phyloP scores from a whole-genome alignment of 2,888 invertebrate genomes.

The Aporophyla lueneburgensis region DNA sequence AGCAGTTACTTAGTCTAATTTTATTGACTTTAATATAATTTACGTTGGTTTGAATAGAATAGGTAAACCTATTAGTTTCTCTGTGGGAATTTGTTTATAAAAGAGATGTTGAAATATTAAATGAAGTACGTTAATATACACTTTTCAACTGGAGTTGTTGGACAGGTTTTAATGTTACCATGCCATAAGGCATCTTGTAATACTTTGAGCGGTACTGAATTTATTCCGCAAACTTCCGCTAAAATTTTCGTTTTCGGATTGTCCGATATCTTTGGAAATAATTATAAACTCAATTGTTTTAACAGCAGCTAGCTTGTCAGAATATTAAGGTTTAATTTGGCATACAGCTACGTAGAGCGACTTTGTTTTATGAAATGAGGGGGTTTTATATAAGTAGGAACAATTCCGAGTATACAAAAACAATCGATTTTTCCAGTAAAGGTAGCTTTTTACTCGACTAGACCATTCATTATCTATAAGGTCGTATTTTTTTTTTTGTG shows the following conservation, averaged over 20 bases:
- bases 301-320: background rate
- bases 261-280: background rate
- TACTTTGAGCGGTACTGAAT: background rate
- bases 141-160: background rate
- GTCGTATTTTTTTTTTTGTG: too few species aligned
- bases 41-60: constrained; percentile 15
- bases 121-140: background rate
- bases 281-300: background rate
- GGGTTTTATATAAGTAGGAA: too few species aligned
- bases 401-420: too few species aligned
- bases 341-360: too few species aligned
- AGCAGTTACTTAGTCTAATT: constrained; percentile 17
- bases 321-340: too few species aligned
- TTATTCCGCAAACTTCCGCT: background rate
- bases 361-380: background rate
- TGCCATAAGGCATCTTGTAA: background rate
- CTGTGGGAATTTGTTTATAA: background rate
- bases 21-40: constrained; percentile 12
- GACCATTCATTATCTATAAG: too few species aligned
- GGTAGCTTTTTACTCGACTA: too few species aligned
- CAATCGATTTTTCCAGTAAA: too few species aligned
- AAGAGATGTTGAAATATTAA: background rate
- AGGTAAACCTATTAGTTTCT: background rate
- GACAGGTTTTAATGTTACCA: background rate
- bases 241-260: background rate